phyloP scores from a whole-genome alignment of 2,797 vertebrate genomes.

The Cheirogaleus major region DNA sequence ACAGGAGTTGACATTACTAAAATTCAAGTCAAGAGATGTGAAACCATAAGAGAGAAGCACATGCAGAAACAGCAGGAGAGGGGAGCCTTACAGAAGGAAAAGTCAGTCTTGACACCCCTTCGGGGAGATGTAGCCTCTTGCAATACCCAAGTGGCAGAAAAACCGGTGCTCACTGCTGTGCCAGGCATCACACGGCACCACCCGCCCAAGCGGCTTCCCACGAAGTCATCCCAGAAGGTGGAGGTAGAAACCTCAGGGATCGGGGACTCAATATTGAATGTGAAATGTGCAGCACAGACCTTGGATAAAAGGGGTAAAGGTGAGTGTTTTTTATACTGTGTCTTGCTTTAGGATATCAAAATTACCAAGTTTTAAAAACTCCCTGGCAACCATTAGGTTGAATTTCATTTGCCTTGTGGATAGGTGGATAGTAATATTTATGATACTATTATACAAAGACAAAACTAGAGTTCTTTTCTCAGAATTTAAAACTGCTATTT shows the following conservation, averaged over 20 bases:
- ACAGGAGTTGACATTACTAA: conserved; percentile 62
- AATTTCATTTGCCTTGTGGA: not conserved
- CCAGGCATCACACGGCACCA: conserved; percentile 51
- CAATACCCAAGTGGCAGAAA: not conserved
- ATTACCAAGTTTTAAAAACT: not conserved
- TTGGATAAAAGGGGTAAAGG: conserved; percentile 77
- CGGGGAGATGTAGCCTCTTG: conserved; percentile 22
- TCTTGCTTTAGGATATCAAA: not conserved
- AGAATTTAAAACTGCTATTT: not conserved
- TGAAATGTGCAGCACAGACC: conserved; percentile 73
- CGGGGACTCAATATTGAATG: conserved; percentile 59
- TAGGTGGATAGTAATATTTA: not conserved
- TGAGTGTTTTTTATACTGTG: conserved; percentile 2
- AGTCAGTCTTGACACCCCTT: not conserved
- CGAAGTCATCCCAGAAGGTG: conserved; percentile 58
- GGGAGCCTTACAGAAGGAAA: conserved; percentile 67
- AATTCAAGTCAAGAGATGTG: conserved; percentile 92
- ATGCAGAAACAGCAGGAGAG: conserved; percentile 87
- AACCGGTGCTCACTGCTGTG: not conserved
- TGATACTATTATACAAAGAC: not conserved
- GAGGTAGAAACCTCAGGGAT: conserved; percentile 74
- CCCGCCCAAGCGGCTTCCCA: conserved; percentile 48
- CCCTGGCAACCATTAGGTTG: not conserved
- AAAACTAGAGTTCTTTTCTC: not conserved
- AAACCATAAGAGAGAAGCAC: conserved; percentile 92